These are phyloP conservation scores for Hemitrygon akajei DNA, from an alignment of 2,797 vertebrate genomes.

Conservation along the genomic window DNA sequence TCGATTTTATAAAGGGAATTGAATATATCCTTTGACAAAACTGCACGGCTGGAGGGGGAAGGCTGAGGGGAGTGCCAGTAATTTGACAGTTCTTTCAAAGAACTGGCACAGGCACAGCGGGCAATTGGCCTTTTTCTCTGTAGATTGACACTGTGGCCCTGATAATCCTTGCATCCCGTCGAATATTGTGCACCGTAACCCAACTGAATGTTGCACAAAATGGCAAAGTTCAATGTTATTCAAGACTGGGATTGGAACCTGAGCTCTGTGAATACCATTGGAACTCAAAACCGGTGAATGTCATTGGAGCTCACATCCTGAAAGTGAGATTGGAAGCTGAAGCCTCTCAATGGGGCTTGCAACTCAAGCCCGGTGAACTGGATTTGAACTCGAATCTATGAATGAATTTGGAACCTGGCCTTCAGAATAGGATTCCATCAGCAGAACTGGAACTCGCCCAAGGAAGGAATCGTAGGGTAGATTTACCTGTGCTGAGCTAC, in stretches of 20 bases:
- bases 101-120: background rate
- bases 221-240: slow-evolving; percentile 26
- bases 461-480: background rate
- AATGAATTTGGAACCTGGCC: slow-evolving; percentile 23
- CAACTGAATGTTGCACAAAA: background rate
- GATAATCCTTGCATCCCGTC: background rate
- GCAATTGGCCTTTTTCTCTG: background rate
- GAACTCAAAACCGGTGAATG: slow-evolving; percentile 18
- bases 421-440: background rate
- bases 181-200: no score
- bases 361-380: slow-evolving; percentile 25
- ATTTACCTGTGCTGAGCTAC: background rate
- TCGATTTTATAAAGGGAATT: background rate
- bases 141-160: background rate
- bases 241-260: slow-evolving; percentile 10
- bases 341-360: slow-evolving; percentile 18
- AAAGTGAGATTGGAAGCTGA: slow-evolving; percentile 32
- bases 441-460: slow-evolving; percentile 25
- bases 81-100: background rate
- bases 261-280: slow-evolving; percentile 28
- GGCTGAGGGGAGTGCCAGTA: background rate
- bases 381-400: slow-evolving; percentile 22
- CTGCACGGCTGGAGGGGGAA: background rate
- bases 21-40: background rate
- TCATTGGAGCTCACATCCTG: slow-evolving; percentile 26